Percentiles rank a stretch among this genome's conserved stretches.
phyloP scores from a whole-genome alignment of 1,140 invertebrate genomes.

The Aphelinus atriplicis region DNA sequence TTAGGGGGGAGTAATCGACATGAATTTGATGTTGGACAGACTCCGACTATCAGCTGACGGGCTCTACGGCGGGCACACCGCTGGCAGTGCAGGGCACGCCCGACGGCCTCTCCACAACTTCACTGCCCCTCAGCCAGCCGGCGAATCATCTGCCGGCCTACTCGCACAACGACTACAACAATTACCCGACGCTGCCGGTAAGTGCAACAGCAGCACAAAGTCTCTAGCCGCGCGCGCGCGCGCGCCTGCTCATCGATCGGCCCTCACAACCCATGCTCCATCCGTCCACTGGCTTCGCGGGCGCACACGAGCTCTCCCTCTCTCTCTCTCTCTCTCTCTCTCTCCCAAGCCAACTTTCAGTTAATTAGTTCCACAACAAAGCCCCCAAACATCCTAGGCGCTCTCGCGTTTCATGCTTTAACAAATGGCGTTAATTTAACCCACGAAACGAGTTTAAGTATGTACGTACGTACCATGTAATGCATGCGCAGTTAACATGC shows the following conservation, averaged over 20 bases:
- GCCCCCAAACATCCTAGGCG: conserved; percentile 25
- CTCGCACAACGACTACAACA: conserved; percentile 60
- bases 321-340: too few species aligned
- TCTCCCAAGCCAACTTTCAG: conserved; percentile 26
- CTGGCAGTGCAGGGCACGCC: conserved; percentile 61
- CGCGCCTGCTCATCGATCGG: background rate
- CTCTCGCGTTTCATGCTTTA: conserved; percentile 29
- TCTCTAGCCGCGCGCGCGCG: background rate
- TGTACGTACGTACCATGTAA: background rate
- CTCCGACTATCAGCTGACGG: conserved; percentile 73
- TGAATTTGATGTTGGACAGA: conserved; percentile 57
- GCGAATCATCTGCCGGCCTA: conserved; percentile 51
- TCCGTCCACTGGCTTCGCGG: too few species aligned
- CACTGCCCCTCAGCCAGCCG: conserved; percentile 55
- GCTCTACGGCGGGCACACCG: conserved; percentile 69
- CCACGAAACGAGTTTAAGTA: conserved; percentile 30
- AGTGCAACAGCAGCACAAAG: conserved; percentile 39
- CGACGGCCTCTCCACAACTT: conserved; percentile 59
- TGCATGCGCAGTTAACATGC: too few species aligned
- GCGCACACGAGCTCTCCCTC: too few species aligned
- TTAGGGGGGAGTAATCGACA: conserved; percentile 25
- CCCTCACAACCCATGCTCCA: background rate
- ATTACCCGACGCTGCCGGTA: conserved; percentile 64
- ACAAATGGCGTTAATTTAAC: conserved; percentile 38
- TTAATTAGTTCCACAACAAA: conserved; percentile 44